Evolutionary conservation across 2,797 vertebrate species (phyloP).

Genomic region (Pseudomugil tenellus): DNA sequence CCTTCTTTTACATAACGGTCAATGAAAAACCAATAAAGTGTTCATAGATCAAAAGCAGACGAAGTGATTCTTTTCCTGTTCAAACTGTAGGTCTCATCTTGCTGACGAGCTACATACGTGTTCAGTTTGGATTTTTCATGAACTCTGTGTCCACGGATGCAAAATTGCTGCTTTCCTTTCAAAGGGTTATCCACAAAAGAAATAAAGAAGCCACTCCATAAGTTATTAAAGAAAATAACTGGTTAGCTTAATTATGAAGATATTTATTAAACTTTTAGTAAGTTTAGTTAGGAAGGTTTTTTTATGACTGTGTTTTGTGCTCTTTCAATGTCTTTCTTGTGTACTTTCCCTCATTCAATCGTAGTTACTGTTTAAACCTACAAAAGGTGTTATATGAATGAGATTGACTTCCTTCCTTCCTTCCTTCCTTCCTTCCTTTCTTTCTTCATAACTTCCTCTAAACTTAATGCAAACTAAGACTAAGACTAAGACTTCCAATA

Average conservation of each 20-base stretch:
- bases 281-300: neutral
- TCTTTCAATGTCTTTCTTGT: neutral
- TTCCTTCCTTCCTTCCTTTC: neutral
- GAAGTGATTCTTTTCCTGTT: neutral
- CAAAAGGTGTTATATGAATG: neutral
- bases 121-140: constrained; percentile 13
- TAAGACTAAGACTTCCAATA: too few species aligned
- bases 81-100: neutral
- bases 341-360: neutral
- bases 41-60: neutral
- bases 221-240: neutral
- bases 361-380: neutral
- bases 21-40: neutral
- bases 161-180: constrained; percentile 13
- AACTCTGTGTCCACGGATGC: neutral
- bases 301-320: too few species aligned
- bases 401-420: too few species aligned
- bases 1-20: neutral
- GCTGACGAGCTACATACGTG: neutral
- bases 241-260: neutral
- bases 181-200: neutral
- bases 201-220: neutral
- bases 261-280: neutral
- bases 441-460: too few species aligned
- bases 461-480: neutral